These are phyloP conservation scores for Acromyrmex charruanus DNA, from an alignment of 1,140 invertebrate species.

Conservation along the genomic window DNA sequence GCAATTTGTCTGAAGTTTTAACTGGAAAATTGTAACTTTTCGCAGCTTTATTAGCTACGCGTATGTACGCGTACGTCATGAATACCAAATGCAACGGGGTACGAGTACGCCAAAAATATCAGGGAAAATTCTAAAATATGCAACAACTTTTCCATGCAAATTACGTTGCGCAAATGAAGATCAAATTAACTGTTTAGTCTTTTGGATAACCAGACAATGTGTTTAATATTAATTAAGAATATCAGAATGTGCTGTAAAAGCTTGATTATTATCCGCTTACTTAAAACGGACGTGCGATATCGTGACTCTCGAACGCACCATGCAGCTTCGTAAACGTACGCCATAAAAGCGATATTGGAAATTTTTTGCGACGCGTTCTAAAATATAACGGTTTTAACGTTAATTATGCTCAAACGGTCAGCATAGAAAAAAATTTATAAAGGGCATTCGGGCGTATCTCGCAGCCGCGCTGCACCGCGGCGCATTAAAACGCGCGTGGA, in stretches of 20 bases:
- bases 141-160: conserved; percentile 21
- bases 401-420: conserved; percentile 54
- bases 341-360: conserved; percentile 40
- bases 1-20: conserved; percentile 48
- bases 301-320: not conserved
- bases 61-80: conserved; percentile 4
- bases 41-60: conserved; percentile 34
- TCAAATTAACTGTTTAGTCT: not conserved
- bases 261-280: conserved; percentile 27
- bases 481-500: conserved; percentile 49
- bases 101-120: not conserved
- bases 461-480: conserved; percentile 16
- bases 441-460: conserved; percentile 55
- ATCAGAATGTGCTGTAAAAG: not conserved
- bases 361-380: conserved; percentile 46
- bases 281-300: conserved; percentile 9
- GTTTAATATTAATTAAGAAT: conserved; percentile 37
- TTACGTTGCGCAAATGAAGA: conserved; percentile 10
- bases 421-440: conserved; percentile 52
- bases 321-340: not conserved
- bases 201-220: not conserved
- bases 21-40: conserved; percentile 46
- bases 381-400: conserved; percentile 59
- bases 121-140: conserved; percentile 40
- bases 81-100: conserved; percentile 36